Evolutionary conservation across 2,888 invertebrate species (phyloP), one percentile per base, ranked within the genome.

Genomic region (Oxytorus armatus): DNA sequence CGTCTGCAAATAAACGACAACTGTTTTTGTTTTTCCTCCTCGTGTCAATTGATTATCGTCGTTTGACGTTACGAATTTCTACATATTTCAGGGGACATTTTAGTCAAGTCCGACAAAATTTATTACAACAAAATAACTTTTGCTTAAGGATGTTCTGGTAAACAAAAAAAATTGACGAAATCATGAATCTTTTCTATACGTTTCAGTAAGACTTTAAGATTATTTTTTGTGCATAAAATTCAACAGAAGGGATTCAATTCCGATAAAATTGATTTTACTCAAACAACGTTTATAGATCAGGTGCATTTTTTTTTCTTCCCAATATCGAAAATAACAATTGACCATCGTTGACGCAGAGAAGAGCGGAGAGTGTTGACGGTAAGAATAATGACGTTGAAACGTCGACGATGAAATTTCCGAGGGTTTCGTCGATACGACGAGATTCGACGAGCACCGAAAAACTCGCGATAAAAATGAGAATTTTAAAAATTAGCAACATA

Each of bases 271-370:
- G 5, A 14, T 44, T 21, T 51, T 4, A 0, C 11, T 1, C 0
- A 23, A 49, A 49, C 25, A 33, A 16, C 14, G 11, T 16, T 14
- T 11, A 33, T 33, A 1, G 29, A 55, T 29, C 14, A 29, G 10
- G 29, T 18, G 5, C 57, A 51, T 39, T 70, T 29, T 65, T 36
- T 61, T 69, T 55, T 33, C 11, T 23, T 33, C 25, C 61, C 33
- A 63, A 47, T 23, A 25, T 59, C 23, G 55, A 57, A 69, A 57
- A 55, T 18, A 10, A 44, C 57, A n/a, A 23, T 42, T 69, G 18
- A 85, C 89, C 86, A 79, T 81, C 63, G 5, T 63, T 57, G 29
- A 76, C 25, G 59, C 89, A 89, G 42, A 87, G 70, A 65, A 87
- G 83, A 29, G 80, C 82, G 18, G 85, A 86, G 10, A 88, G n/a